Percentiles rank a stretch among this genome's conserved stretches.
These are phyloP conservation scores for Hecatera dysodea DNA, from an alignment of 2,888 invertebrate species.

Conservation along the genomic window DNA sequence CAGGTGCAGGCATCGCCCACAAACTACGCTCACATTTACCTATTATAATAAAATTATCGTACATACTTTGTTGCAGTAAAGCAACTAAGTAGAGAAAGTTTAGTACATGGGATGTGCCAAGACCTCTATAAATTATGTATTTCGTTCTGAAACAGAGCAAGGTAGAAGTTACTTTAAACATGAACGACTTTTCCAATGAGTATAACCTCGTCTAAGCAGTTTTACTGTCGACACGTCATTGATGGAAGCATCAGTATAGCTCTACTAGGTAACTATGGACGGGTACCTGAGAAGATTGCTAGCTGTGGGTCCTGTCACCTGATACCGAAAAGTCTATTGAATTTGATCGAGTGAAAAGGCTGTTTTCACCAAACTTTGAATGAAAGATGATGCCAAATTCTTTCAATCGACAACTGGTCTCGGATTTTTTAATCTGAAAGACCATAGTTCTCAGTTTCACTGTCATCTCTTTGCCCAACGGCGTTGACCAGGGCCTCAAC, in stretches of 20 bases:
- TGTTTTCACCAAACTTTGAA: not conserved
- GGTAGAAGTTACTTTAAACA: not conserved
- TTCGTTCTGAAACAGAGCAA: not conserved
- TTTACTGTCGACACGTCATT: not conserved
- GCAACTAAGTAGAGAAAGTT: constrained; percentile 30
- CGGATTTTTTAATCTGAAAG: not conserved
- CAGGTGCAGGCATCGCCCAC: constrained; percentile 53
- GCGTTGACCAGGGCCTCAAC: not conserved
- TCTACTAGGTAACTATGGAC: not conserved
- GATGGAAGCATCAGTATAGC: not conserved
- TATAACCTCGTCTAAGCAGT: not conserved
- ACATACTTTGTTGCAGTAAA: constrained; percentile 14
- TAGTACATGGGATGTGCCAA: not conserved
- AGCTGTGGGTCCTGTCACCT: too few species aligned
- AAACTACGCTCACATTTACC: constrained; percentile 40
- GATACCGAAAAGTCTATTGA: too few species aligned
- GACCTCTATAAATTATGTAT: constrained; percentile 8
- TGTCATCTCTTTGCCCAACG: not conserved
- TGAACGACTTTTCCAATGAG: not conserved
- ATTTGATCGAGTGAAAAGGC: too few species aligned
- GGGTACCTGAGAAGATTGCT: too few species aligned
- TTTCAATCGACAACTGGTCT: not conserved
- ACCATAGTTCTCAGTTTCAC: not conserved
- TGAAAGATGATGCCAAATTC: not conserved
- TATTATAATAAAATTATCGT: constrained; percentile 29